Percentiles rank a stretch among this genome's conserved stretches.
Evolutionary conservation across 2,888 invertebrate genomes (phyloP).

Genomic region (Craniophora ligustri): DNA sequence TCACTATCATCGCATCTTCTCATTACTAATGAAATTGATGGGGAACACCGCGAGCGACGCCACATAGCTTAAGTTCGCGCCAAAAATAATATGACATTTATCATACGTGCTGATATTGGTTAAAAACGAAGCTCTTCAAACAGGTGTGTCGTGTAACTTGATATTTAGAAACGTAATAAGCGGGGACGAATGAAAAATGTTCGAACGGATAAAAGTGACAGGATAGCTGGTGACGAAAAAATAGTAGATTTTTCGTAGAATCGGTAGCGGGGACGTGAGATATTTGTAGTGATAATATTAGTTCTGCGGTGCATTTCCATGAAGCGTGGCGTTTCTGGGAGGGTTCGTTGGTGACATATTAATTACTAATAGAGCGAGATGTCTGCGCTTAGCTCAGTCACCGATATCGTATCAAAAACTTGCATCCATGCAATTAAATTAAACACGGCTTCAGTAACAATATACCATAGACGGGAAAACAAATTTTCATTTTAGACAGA

Average conservation of each 20-base stretch:
- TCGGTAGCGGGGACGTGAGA: conserved; percentile 75
- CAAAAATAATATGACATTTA: conserved; percentile 61
- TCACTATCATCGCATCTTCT: conserved; percentile 72
- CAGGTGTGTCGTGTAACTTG: conserved; percentile 72
- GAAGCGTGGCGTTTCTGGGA: conserved; percentile 70
- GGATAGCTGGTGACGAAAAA: conserved; percentile 66
- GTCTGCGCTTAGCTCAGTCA: conserved; percentile 44
- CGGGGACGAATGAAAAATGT: conserved; percentile 65
- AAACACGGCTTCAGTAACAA: too few relatives aligned
- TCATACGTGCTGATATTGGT: conserved; percentile 43
- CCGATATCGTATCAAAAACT: conserved; percentile 52
- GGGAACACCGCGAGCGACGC: conserved; percentile 58
- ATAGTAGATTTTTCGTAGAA: conserved; percentile 72
- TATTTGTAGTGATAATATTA: conserved; percentile 85
- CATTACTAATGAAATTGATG: conserved; percentile 72
- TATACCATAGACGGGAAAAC: too few relatives aligned
- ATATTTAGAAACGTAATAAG: conserved; percentile 66
- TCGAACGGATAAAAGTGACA: conserved; percentile 71
- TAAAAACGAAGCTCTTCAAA: conserved; percentile 51
- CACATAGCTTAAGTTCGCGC: conserved; percentile 44
- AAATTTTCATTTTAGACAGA: too few relatives aligned
- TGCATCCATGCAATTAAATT: neutral
- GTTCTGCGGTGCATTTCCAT: conserved; percentile 74
- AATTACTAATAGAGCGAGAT: conserved; percentile 75
- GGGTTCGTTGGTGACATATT: conserved; percentile 71